Evolutionary conservation across 2,888 invertebrate genomes (phyloP), one percentile per base, ranked within the genome.

Genomic region (Mythimna impura): DNA sequence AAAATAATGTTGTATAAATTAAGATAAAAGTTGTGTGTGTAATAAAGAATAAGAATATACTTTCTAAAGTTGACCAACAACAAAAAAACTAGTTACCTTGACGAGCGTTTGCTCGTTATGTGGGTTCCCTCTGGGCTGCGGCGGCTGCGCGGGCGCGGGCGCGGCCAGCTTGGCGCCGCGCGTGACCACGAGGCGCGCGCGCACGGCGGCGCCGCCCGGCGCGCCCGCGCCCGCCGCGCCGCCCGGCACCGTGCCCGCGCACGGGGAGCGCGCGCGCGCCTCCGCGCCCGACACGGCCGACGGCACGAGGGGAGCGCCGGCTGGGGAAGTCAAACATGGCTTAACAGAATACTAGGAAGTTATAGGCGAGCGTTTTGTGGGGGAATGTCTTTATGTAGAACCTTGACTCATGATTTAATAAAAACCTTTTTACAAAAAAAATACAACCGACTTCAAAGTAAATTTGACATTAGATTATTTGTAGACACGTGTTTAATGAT

Each of bases 71-170:
- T 34, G 34, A 7, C 6, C 34, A 34, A 5, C 34, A 34, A 6
- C n/a, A 34, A 34, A 5, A 34, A 34, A 34, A 7, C 8, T 43
- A 43, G 9, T 6, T 81, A 95, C 96, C 94, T 96, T 96, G 17
- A 95, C 94, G 0, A 96, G 91, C 0, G 96, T 96, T 50, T 96
- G 96, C 74, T 96, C 96, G 34, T 89, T 86, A 5, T 89, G 83
- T 34, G 86, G 82, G 43, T 84, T 85, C 20, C 82, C 70, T 0
- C 75, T 50, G 0, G 75, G 83, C n/a, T 72, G 85, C 17, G 82
- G 10, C 0, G 14, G 65, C 25, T 30, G 34, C 22, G 0, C 81
- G 6, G 83, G 81, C 17, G 79, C 71, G 50, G 81, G 76, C 22
- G 82, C 66, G 20, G 78, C 81, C 17, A 82, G 69, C 91, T 83